Evolutionary conservation across 2,888 invertebrate species (phyloP), one percentile per base, ranked within the genome.

Genomic region (Priocnemis perturbator): DNA sequence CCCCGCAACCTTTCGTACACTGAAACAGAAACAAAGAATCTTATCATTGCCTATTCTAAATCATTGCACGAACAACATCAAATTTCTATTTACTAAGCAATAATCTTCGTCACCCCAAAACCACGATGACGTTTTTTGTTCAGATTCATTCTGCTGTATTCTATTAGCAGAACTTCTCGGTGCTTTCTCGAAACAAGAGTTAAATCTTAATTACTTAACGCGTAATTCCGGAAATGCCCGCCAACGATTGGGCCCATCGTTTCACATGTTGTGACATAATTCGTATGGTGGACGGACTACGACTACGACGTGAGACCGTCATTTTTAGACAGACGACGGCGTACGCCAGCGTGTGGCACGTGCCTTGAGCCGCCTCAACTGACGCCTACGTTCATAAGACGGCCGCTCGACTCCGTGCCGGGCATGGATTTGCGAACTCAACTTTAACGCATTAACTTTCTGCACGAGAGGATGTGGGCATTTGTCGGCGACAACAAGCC

Each of bases 1-100:
- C 90, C 82, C 92, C 92, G 90, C 96, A 97, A 67, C 96, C 96
- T 87, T 93, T 91, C 69, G 92, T 91, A 88, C 96, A 97, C 96
- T 96, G 92, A 69, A 93, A 93, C 86, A 86, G 86, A 88, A 85
- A 81, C 67, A 61, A 69, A 52, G 4, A 37, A 37, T 37, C 37
- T 37, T 11, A 11, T 37, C 37, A 11, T 37, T 37, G 7, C 37
- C 37, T n/a, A n/a, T n/a, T n/a, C n/a, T 37, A 11, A 37, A 37
- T 11, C 1, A 37, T 1, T 11, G 1, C 37, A 37, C 7, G 2
- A 26, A 26, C 26, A 26, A 26, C 5, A 5, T 26, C 26, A 26
- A n/a, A n/a, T n/a, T n/a, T n/a, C n/a, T n/a, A n/a, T n/a, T n/a
- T n/a, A n/a, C n/a, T n/a, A n/a, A 26, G 26, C 5, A 26, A 26